Evolutionary conservation across 2,888 invertebrate species (phyloP), one percentile per base, ranked within the genome.

Genomic region (Eutolmus rufibarbis): DNA sequence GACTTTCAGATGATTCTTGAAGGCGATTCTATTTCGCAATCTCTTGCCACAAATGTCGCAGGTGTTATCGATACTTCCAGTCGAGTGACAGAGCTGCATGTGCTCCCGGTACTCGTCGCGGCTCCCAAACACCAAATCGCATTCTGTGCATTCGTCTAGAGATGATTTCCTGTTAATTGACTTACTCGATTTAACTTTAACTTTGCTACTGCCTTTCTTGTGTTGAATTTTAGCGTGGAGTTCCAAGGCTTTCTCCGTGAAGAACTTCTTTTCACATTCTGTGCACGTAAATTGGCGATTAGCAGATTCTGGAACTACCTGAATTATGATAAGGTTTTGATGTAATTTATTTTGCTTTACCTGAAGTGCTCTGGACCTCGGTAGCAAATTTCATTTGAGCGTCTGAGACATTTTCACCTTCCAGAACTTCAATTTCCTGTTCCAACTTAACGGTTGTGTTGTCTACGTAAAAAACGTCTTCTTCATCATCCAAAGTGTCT

Each of bases 241-340:
- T 1, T 56, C 57, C 51, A 86, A 57, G 28, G 86, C 86, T 57
- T 57, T 66, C 14, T 7, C 2, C 1, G 86, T 86, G 9, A 57
- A 86, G 46, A 86, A 86, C 51, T 86, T 86, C 34, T 86, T 86
- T 5, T 78, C 86, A 14, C 86, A 86, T 28, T 78, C 57, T 7
- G 56, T 8, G 28, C 86, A 86, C 12, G 56, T 40, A 46, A 40
- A 46, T 34, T 74, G 85, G 0, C 85, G 85, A 5, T 46, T 74
- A 14, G 19, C 76, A 4, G n/a, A 28, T 40, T 56, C 81, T 81
- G 56, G 14, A 81, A 81, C 5, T 16, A 82, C 8, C 19, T 19
- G 16, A 16, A 34, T 78, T 16, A 5, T 51, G 7, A 51, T 19
- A n/a, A n/a, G 0, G 1, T n/a, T 19, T 51, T n/a, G 5, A 16